Base-by-base conservation (phyloP, 2,888 invertebrate genomes). In the Philopedon plagiatum region DNA sequence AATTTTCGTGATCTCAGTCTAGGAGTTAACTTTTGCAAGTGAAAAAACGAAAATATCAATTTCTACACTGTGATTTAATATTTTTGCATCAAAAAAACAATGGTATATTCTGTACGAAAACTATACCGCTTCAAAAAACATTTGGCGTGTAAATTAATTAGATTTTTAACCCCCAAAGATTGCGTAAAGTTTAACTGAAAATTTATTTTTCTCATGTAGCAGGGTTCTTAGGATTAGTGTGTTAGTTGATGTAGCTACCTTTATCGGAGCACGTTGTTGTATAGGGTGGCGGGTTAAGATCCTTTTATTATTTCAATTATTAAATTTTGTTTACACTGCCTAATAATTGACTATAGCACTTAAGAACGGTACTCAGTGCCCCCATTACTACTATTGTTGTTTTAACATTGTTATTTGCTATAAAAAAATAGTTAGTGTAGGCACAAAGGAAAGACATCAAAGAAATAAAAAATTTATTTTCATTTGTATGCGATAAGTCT, bases 41-140 rank as follows among this genome's bases (percentile, higher is more conserved):
- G 18, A 7, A 41, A n/a, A 39, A 39, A 39, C n/a, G 4, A 29
- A 54, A 9, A 23, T 15, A 26, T 46, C 44, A 23, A 51, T 37
- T 37, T 51, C 51, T 29, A 29, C 8, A 21, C 41, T 60, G 58
- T 58, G 60, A 60, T 60, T 44, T 41, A 29, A 60, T 60, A 60
- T 41, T 60, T 39, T 60, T 60, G 11, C 44, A 60, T 23, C 1
- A 39, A 57, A 18, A 37, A 32, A 39, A 39, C 5, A 37, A 1
- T 41, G 18, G 41, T 41, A 7, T 41, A 26, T 51, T 8, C 7
- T 29, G 51, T 54, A 54, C 29, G n/a, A n/a, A 54, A 54, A 29
- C 8, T 5, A 7, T 29, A 8, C 29, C 5, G 4, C 18, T 41
- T 41, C 18, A 5, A 41, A n/a, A n/a, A n/a, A 54, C 23, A 29